Evolutionary conservation across 2,113 vertebrate genomes (phyloP), one percentile per base, ranked within the genome.

Genomic region (Mesembrinibis cayennensis): DNA sequence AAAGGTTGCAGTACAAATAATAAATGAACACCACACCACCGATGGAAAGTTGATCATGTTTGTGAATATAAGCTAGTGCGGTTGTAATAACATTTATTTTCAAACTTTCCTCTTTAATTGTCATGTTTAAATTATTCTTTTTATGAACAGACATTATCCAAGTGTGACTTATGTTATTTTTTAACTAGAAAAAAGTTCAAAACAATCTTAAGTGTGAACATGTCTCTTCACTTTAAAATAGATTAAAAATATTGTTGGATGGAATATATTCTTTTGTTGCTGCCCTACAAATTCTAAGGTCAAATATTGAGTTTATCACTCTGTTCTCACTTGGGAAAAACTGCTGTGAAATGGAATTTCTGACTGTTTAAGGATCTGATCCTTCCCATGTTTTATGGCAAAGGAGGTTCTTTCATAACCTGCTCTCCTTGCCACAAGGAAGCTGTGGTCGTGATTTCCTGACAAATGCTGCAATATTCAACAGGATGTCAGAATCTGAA

Each of bases 341-440:
- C 34, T 93, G 88, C 93, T 94, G 70, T 94, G 96, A 94, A 96
- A 81, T 92, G 79, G 63, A 97, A 96, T 86, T 94, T 77, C 32
- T 92, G 82, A 86, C 82, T 90, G 74, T 80, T 94, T 92, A 92
- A 96, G 79, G 88, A 86, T 88, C 62, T 61, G 88, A 71, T 94
- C 85, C 78, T 91, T 52, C 49, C 42, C 63, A 55, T 93, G 71
- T 81, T 96, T 94, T 94, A 97, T 86, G 82, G 79, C 85, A 70
- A 2, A 70, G 80, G 62, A 86, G 66, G 42, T 45, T 82, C 9
- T 4, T 86, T 69, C 0, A 2, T 96, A 91, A 93, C 88, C 85
- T 82, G 34, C 50, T 95, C 70, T 95, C 82, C 93, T 94, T 93
- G 95, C 74, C 93, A 90, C 79, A 19, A 73, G 93, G 76, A 95